Base-by-base conservation (phyloP, 1,140 invertebrate genomes). In the Rhyzopertha dominica region DNA sequence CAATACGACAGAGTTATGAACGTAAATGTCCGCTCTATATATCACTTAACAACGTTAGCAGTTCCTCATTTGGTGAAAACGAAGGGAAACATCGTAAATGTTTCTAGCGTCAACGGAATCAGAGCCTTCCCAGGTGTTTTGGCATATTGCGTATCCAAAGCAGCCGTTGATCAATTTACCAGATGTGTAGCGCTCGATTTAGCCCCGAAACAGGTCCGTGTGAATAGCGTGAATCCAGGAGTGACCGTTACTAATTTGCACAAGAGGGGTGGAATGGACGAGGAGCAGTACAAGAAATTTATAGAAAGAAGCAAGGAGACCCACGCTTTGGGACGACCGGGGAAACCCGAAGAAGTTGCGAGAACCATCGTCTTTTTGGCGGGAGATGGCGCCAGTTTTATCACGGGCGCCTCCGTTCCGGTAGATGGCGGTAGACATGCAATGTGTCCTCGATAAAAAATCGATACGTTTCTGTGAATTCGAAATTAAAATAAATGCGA, bases 121-220 rank as follows among this genome's bases (percentile, higher is more conserved):
- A 68, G 90, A 61, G 78, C 88, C 1, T 89, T 88, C 60, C 77
- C 84, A 20, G 79, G 79, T 35, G 77, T 85, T 3, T 64, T 89
- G 24, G 80, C 88, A 0, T 96, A 96, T 61, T 86, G 84, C 54
- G 80, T 94, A 61, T 92, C 88, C 10, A 96, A 96, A 72, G 74
- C 88, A 24, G 85, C 90, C 2, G 67, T 96, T 0, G 91, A 96
- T 69, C 92, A 95, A 61, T 78, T 96, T 29, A 95, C 91, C 0
- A 76, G 83, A 53, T 91, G 86, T 58, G 72, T 79, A 7, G 84
- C 85, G 10, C 73, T 92, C 49, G 89, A 92, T 64, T 67, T 92
- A 13, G 88, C 84, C 2, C 52, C 77, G 0, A 87, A 90, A 69
- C 78, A 85, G 51, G 82, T 95, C 0, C 69, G 91, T 48, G 88